Conservation (phyloP, 2,797 vertebrate genomes). For the Anas bahamensis region DNA sequence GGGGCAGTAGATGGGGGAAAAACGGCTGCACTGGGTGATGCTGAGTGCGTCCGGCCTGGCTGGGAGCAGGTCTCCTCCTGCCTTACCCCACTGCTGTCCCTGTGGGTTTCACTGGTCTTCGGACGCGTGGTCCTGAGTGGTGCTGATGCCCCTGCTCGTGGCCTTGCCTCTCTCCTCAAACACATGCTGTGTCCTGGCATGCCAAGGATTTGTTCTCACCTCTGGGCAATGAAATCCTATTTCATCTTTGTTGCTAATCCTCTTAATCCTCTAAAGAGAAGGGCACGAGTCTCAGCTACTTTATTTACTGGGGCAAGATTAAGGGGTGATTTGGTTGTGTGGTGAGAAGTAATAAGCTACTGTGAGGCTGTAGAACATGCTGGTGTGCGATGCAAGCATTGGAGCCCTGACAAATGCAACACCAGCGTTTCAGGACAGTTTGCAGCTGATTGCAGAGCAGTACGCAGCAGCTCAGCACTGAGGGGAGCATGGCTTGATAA, state of each 20-base stretch:
- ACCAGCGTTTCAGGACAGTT: background rate
- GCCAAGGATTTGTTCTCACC: background rate
- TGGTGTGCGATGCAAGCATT: background rate
- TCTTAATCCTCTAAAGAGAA: background rate
- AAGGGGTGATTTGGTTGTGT: background rate
- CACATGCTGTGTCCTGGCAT: background rate
- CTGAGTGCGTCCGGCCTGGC: no score
- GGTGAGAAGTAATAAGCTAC: background rate
- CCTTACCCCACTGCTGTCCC: background rate
- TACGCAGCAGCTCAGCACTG: background rate
- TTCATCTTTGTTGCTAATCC: background rate
- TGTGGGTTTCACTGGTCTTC: background rate
- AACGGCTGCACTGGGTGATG: no score
- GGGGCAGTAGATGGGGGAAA: background rate
- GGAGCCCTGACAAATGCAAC: background rate
- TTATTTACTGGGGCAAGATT: background rate
- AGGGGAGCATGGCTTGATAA: background rate
- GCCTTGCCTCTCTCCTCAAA: background rate
- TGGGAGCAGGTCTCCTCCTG: background rate
- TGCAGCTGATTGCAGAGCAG: background rate
- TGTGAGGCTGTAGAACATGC: background rate
- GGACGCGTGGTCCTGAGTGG: background rate
- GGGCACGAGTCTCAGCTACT: no score
- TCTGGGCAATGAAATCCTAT: background rate
- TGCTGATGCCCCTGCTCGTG: background rate